Base-by-base conservation (phyloP, 64 coral and sea anemone genomes). In the Hydrozoanthus tunicans region DNA sequence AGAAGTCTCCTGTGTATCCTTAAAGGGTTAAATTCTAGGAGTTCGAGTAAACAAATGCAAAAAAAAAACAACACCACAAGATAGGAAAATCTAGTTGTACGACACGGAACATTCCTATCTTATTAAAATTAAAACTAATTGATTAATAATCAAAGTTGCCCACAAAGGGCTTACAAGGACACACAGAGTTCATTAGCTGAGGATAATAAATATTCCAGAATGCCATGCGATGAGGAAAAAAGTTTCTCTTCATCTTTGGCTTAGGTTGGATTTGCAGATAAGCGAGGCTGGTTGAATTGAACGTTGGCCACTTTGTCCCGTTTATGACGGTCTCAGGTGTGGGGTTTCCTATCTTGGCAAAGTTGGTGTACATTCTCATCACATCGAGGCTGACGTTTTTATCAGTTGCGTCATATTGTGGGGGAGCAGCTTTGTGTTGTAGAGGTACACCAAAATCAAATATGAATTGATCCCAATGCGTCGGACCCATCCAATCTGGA, bases 361-460 rank as follows among this genome's bases (percentile, higher is more conserved):
- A 9, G 51, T 15, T 53, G 71, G 23, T 15, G 27, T 23, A 17
- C 23, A 79, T 43, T 43, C 32, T 43, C 32, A 43, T 43, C 32
- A 43, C 32, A 43, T 43, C 32, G 32, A 43, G 32, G 32, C 32
- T 43, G 77, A 90, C 23, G 13, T 90, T 78, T 79, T 15, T 91
- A 9, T 91, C 89, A 10, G 77, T 43, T 23, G 63, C 23, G 53
- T 61, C 43, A 13, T 67, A 79, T 26, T 43, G 32, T 43, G 57
- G 26, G 4, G 54, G 9, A 61, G 58, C 10, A 27, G 26, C 9
- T 11, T 67, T 6, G 0, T 27, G 62, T 17, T n/a, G 6, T 7
- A 89, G 25, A 3, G 82, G 82, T 1, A 80, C 3, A 15, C 92
- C 92, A 89, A 93, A 93, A 26, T 70, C 77, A 12, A 60, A 93